These are phyloP conservation scores for Pentalonia nigronervosa DNA, from an alignment of 1,140 invertebrate genomes.

Conservation along the genomic window DNA sequence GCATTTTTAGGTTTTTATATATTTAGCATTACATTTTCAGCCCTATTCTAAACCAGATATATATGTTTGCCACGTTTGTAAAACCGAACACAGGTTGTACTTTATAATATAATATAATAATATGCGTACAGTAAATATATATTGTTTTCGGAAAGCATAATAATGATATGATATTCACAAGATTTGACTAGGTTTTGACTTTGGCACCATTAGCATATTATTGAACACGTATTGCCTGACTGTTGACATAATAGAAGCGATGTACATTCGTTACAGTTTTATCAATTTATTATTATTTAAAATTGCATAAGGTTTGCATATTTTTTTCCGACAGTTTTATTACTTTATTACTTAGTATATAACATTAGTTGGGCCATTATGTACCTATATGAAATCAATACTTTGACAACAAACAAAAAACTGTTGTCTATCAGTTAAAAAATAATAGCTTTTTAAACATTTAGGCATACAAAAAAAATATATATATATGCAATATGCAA, in stretches of 20 bases:
- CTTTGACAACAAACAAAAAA: background rate
- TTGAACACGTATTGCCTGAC: background rate
- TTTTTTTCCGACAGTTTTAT: background rate
- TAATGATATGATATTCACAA: too few species aligned
- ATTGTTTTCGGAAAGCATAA: background rate
- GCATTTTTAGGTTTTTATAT: too few species aligned
- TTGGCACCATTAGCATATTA: background rate
- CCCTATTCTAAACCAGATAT: too few species aligned
- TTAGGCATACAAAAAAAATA: background rate
- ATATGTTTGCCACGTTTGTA: too few species aligned
- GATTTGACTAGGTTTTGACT: background rate
- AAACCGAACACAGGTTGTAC: too few species aligned
- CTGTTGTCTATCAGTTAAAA: background rate
- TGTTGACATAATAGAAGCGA: background rate
- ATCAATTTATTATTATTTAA: background rate
- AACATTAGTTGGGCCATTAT: background rate
- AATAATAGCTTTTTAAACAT: constrained; percentile 18
- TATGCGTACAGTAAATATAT: background rate
- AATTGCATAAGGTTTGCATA: background rate
- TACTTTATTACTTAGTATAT: too few species aligned
- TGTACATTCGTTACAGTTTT: background rate
- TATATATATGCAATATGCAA: background rate
- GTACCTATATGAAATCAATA: background rate
- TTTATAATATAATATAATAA: too few species aligned
- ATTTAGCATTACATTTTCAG: too few species aligned